These are phyloP conservation scores for Hyalella azteca DNA, from an alignment of 2,888 invertebrate genomes.

Conservation along the genomic window DNA sequence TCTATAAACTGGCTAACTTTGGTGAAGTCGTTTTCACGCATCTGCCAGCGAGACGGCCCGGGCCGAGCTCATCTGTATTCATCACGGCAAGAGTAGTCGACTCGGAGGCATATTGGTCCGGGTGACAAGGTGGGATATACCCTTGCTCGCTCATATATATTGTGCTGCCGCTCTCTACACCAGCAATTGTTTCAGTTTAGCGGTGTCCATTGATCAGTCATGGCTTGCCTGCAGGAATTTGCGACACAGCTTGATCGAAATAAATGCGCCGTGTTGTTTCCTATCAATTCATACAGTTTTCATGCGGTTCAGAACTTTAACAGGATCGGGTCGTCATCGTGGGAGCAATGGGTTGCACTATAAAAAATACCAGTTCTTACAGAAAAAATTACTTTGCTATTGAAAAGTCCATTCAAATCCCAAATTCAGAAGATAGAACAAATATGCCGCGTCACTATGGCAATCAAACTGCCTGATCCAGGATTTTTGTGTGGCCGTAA, in stretches of 20 bases:
- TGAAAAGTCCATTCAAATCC: too few species aligned
- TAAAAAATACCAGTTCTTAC: too few species aligned
- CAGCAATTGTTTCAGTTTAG: constrained; percentile 24
- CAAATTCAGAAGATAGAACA: too few species aligned
- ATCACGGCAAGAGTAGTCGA: constrained; percentile 34
- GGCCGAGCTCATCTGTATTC: constrained; percentile 25
- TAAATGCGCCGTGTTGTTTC: neutral
- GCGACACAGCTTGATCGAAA: neutral
- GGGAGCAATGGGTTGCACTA: too few species aligned
- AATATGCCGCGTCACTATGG: too few species aligned
- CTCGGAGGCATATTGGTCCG: constrained; percentile 28
- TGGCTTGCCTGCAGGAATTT: neutral
- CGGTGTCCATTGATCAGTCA: constrained; percentile 35
- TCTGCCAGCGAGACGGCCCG: neutral
- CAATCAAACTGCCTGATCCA: too few species aligned
- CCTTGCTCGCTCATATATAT: constrained; percentile 30
- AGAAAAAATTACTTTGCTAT: too few species aligned
- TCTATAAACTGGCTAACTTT: constrained; percentile 30
- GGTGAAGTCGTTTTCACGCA: constrained; percentile 25
- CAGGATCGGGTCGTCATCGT: too few species aligned
- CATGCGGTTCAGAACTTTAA: too few species aligned
- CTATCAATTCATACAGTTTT: neutral
- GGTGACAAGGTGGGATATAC: constrained; percentile 33
- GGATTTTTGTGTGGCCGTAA: too few species aligned
- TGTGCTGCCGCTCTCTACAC: neutral